These are phyloP conservation scores for Adelphocoris suturalis DNA, from an alignment of 2,888 invertebrate genomes.

Conservation along the genomic window DNA sequence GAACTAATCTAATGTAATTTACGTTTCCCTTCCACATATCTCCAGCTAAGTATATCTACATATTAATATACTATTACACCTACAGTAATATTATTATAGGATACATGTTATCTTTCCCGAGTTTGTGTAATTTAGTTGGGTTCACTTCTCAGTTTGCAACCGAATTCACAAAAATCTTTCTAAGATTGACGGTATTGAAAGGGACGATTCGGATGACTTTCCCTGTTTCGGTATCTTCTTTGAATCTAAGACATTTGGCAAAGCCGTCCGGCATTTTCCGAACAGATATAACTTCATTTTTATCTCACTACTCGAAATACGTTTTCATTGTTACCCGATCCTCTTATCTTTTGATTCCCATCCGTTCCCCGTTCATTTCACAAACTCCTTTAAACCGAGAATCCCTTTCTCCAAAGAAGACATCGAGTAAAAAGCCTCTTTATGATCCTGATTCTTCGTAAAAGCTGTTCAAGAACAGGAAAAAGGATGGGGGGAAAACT, in stretches of 20 bases:
- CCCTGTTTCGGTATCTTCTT: background rate
- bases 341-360: background rate
- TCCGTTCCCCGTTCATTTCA: background rate
- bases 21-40: too few relatives aligned
- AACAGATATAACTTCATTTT: background rate
- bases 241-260: background rate
- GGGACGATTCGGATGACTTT: too few relatives aligned
- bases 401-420: slow-evolving; percentile 34
- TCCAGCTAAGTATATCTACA: too few relatives aligned
- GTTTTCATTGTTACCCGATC: background rate
- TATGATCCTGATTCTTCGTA: slow-evolving; percentile 30
- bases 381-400: slow-evolving; percentile 9
- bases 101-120: too few relatives aligned
- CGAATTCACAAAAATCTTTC: too few relatives aligned
- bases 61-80: too few relatives aligned
- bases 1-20: too few relatives aligned
- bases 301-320: background rate
- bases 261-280: background rate
- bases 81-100: too few relatives aligned
- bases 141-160: too few relatives aligned
- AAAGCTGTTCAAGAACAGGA: slow-evolving; percentile 26
- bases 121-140: too few relatives aligned
- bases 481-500: background rate
- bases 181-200: too few relatives aligned
- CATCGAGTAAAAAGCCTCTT: background rate